phyloP scores from a whole-genome alignment of 2,888 invertebrate species.

The Eustalomyia histrio region DNA sequence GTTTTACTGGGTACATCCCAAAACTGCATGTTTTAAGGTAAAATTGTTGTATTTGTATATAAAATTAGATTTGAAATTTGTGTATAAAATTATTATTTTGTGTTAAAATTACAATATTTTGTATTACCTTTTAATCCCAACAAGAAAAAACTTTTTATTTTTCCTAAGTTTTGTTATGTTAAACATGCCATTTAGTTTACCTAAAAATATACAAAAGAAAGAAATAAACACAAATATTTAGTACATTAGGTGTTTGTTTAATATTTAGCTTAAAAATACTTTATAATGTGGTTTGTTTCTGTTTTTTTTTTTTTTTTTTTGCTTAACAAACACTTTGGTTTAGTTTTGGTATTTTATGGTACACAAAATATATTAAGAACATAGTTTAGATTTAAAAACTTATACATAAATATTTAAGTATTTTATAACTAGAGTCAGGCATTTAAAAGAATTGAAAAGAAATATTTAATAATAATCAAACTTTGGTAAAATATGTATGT shows the following conservation, averaged over 20 bases:
- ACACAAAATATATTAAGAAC: background rate
- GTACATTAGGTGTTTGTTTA: slow-evolving; percentile 22
- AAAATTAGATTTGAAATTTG: no score
- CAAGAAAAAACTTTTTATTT: background rate
- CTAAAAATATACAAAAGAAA: slow-evolving; percentile 45
- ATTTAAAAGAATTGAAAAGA: background rate
- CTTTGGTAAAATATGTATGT: no score
- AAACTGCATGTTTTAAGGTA: background rate
- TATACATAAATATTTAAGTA: background rate
- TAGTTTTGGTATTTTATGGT: background rate
- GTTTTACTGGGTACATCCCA: no score
- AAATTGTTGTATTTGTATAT: background rate
- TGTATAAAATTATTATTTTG: background rate
- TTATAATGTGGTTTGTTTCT: slow-evolving; percentile 5
- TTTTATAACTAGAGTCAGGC: background rate
- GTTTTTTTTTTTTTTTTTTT: background rate
- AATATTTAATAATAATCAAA: no score
- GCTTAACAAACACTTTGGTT: background rate
- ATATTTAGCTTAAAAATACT: slow-evolving; percentile 16
- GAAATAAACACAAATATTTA: slow-evolving; percentile 29
- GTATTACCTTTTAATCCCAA: slow-evolving; percentile 47
- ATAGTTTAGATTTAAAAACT: background rate
- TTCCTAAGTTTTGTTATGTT: background rate
- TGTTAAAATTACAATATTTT: slow-evolving; percentile 10
- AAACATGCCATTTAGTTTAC: slow-evolving; percentile 24